These are phyloP conservation scores for Scytalopus superciliaris DNA, from an alignment of 2,113 vertebrate genomes.

Conservation along the genomic window DNA sequence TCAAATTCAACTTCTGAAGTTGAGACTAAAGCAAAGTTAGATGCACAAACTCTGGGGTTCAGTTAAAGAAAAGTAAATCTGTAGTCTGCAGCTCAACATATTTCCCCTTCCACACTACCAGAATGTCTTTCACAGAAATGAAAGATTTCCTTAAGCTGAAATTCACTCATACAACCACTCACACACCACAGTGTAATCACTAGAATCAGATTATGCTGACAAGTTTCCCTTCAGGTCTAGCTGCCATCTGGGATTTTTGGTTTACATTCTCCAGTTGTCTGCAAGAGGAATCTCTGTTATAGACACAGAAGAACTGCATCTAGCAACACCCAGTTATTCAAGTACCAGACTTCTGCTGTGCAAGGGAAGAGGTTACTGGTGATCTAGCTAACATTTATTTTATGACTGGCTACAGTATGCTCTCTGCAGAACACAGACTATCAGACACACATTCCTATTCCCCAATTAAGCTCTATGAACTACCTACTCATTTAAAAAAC, in stretches of 20 bases:
- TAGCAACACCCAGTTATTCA: conserved; percentile 13
- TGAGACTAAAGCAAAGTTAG: background rate
- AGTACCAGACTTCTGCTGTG: background rate
- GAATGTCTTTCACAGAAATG: conserved; percentile 1
- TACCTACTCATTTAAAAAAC: background rate
- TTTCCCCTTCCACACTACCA: background rate
- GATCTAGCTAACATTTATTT: background rate
- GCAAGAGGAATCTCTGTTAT: background rate
- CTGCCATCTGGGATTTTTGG: conserved; percentile 27
- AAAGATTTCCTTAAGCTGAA: conserved; percentile 18
- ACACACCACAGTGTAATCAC: background rate
- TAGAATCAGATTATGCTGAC: background rate
- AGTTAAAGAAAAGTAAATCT: background rate
- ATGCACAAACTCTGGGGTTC: background rate
- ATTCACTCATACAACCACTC: background rate
- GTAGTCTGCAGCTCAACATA: background rate
- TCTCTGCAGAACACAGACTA: background rate
- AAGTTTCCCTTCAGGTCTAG: background rate
- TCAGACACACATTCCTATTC: background rate
- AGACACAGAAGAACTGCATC: background rate
- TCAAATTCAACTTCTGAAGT: background rate
- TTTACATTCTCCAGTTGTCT: conserved; percentile 28
- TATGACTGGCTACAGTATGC: background rate
- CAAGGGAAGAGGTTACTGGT: background rate
- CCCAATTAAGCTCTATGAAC: background rate